Evolutionary conservation across 1,140 invertebrate genomes (phyloP).

Genomic region (Cherax destructor): DNA sequence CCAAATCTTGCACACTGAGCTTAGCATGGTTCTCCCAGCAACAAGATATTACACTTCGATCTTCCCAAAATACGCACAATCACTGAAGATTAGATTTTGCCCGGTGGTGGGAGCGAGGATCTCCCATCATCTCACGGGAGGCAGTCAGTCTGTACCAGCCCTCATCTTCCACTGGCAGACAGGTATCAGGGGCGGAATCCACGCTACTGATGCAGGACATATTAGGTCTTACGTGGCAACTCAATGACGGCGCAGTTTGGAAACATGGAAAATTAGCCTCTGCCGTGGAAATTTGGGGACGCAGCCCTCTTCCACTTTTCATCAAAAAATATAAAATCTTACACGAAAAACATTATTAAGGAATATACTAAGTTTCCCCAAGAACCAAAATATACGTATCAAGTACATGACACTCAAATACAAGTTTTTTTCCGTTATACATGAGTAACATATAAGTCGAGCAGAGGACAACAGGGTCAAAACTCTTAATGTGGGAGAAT

Average conservation of each 20-base stretch:
- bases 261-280: not conserved
- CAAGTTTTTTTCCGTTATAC: not conserved
- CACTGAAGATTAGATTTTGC: no score
- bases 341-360: not conserved
- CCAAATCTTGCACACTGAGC: no score
- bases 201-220: not conserved
- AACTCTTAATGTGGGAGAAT: not conserved
- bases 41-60: no score
- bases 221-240: not conserved
- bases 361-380: not conserved
- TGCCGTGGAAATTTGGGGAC: not conserved
- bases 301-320: not conserved
- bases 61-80: no score
- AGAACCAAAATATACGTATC: not conserved
- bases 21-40: no score
- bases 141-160: no score
- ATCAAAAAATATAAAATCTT: not conserved
- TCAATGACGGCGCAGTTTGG: not conserved
- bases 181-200: not conserved
- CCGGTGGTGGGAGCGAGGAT: no score
- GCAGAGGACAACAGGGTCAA: not conserved
- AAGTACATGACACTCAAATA: not conserved
- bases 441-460: not conserved
- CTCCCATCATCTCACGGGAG: no score
- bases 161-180: no score